Base-by-base conservation (phyloP, 2,797 vertebrate genomes). In the Moxostoma hubbsi region DNA sequence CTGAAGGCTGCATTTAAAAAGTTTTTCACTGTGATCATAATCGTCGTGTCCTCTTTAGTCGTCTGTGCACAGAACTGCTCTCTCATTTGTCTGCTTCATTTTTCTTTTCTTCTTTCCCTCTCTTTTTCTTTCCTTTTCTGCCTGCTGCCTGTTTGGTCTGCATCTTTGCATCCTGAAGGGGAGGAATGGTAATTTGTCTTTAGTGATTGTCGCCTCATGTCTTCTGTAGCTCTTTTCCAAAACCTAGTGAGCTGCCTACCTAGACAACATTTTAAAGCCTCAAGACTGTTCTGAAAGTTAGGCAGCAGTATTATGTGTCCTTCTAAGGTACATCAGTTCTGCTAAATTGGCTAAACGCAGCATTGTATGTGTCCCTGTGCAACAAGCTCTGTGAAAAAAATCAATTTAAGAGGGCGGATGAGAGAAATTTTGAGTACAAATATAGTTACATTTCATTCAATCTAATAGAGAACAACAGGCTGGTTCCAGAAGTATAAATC, bases 11-110 rank as follows among this genome's bases (percentile, higher is more conserved):
- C 24, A 24, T 24, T 24, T 24, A 24, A 24, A 24, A 24, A 24
- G 2, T 24, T 24, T 24, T 24, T 1, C 24, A 24, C 24, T 15
- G 12, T 15, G 16, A 63, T 84, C 68, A 81, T n/a, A 36, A 54
- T 24, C 11, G 46, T 75, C 16, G 55, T 73, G 62, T 57, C 62
- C 45, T 73, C 80, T 77, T 58, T 71, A 78, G 59, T 73, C 46
- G 15, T 67, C 61, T 70, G 69, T 63, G 55, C 70, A 79, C 55
- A 81, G 89, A 91, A 91, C 87, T 79, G 83, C 82, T 76, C 69
- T 89, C 87, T 90, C 87, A 90, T 89, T 83, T 86, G 86, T 82
- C 75, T 68, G 81, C 72, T 85, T 80, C 62, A 18, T 66, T 24
- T 82, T 50, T 69, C 24, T 77, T 50, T 68, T 43, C 82, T 77